Conservation (phyloP, 2,113 vertebrate genomes). For the Xiphorhynchus elegans region DNA sequence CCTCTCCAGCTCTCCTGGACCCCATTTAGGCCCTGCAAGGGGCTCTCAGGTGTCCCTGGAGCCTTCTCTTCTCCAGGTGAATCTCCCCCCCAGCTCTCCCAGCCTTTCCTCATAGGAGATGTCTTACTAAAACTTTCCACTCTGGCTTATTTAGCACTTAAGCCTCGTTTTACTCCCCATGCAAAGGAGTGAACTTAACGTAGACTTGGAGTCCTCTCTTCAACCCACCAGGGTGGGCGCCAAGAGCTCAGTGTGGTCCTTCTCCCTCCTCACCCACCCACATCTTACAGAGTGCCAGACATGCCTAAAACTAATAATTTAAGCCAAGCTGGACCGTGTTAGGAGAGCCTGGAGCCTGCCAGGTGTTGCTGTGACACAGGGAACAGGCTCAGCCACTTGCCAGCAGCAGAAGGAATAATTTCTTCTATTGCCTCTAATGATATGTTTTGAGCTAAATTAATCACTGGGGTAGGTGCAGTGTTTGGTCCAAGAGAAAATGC, state of each 20-base stretch:
- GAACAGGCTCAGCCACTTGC: neutral
- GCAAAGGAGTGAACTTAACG: neutral
- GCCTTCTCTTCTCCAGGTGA: neutral
- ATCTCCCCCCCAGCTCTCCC: neutral
- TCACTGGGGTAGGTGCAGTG: neutral
- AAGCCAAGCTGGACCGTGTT: neutral
- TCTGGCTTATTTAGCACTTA: neutral
- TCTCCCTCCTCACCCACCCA: fast-evolving
- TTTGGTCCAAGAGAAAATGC: neutral
- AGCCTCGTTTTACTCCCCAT: neutral
- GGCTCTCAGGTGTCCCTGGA: neutral
- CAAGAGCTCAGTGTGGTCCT: neutral
- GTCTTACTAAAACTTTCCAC: neutral
- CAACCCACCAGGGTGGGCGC: neutral
- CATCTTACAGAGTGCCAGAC: fast-evolving
- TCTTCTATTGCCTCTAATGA: neutral
- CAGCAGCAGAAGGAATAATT: neutral
- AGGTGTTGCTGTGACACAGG: neutral
- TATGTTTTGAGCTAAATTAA: neutral
- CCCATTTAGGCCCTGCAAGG: neutral
- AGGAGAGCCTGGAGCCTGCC: neutral
- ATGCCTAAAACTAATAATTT: neutral
- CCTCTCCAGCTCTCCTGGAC: neutral
- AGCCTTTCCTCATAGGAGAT: neutral
- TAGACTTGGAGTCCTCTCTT: neutral